Conservation (phyloP, 2,797 vertebrate species). For the Lagodon rhomboides region DNA sequence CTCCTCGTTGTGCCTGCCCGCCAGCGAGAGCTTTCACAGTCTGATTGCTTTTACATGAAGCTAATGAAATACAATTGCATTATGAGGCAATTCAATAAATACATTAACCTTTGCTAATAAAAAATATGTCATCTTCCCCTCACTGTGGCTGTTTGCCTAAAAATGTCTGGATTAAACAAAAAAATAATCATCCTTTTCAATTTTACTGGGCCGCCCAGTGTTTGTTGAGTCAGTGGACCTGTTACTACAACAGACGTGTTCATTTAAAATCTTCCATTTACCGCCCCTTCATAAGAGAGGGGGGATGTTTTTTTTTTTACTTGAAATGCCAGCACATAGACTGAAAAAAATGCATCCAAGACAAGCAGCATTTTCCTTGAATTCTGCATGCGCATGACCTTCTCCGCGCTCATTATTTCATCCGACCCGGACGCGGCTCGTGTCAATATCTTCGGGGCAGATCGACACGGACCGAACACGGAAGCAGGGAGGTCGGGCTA, state of each 20-base stretch:
- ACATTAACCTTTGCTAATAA: constrained; percentile 80
- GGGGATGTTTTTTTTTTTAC: constrained; percentile 17
- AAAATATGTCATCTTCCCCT: constrained; percentile 62
- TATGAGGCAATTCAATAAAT: constrained; percentile 74
- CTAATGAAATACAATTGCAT: constrained; percentile 70
- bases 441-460: constrained; percentile 25
- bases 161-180: constrained; percentile 63
- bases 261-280: constrained; percentile 38
- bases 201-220: constrained; percentile 14
- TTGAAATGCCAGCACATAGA: constrained; percentile 22
- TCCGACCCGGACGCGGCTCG: constrained; percentile 26
- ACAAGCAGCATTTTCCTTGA: background rate
- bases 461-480: constrained; percentile 33
- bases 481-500: constrained; percentile 18
- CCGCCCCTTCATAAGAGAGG: constrained; percentile 24
- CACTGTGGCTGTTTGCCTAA: constrained; percentile 54
- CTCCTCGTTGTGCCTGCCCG: constrained; percentile 42
- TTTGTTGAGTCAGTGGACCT: constrained; percentile 50
- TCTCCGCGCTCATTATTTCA: constrained; percentile 29
- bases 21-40: constrained; percentile 50
- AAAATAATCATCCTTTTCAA: constrained; percentile 47
- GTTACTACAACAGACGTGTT: constrained; percentile 34
- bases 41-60: constrained; percentile 66
- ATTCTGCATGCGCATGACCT: constrained; percentile 32
- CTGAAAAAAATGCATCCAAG: constrained; percentile 11